Conservation (phyloP, 1,140 invertebrate genomes). For the Globodera rostochiensis region DNA sequence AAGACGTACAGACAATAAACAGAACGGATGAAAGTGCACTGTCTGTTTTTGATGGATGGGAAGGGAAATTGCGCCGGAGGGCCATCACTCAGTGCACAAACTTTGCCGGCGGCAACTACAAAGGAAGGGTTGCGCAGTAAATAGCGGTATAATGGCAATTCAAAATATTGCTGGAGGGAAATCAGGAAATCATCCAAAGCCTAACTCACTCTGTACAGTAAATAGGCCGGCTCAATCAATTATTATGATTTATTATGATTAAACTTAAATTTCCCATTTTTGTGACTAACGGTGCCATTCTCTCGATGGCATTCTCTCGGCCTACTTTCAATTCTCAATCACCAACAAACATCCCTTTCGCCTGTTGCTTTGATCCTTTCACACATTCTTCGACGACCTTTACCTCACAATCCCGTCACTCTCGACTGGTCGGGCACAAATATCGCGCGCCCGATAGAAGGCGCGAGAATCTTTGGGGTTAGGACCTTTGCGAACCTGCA, state of each 20-base stretch:
- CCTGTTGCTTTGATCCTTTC: neutral
- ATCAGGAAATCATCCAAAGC: neutral
- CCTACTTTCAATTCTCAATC: neutral
- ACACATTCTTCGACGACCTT: neutral
- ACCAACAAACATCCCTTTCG: no score
- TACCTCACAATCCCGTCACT: neutral
- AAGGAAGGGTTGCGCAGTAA: neutral
- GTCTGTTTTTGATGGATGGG: neutral
- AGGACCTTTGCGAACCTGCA: no score
- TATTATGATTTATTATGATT: no score
- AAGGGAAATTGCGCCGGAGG: neutral
- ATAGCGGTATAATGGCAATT: neutral
- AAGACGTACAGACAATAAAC: neutral
- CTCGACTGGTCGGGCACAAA: conserved; percentile 1
- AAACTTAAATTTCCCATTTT: no score
- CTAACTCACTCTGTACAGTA: neutral
- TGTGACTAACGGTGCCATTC: neutral
- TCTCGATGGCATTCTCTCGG: neutral
- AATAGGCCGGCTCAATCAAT: no score
- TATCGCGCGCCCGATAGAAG: neutral
- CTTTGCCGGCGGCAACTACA: neutral
- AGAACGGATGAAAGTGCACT: neutral
- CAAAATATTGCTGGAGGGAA: neutral
- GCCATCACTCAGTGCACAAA: neutral
- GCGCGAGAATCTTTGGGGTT: neutral